Conservation (phyloP, 2,113 vertebrate genomes). For the Dicaeum eximium region DNA sequence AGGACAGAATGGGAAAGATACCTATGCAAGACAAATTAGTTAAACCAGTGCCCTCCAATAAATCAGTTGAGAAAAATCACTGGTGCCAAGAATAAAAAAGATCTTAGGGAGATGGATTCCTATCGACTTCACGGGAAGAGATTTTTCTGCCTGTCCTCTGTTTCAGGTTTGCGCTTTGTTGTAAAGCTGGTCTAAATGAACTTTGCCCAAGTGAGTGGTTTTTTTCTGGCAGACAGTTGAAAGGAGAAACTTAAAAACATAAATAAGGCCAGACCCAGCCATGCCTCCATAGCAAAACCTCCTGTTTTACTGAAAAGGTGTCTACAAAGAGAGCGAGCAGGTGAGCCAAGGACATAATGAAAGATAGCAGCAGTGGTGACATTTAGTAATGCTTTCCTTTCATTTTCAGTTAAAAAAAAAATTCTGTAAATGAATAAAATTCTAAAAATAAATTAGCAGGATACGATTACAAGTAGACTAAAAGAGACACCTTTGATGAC, state of each 20-base stretch:
- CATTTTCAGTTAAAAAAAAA: neutral
- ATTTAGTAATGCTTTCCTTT: constrained; percentile 43
- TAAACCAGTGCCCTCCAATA: constrained; percentile 51
- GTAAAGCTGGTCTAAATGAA: constrained; percentile 71
- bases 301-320: neutral
- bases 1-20: constrained; percentile 53
- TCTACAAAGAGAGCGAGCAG: neutral
- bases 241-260: constrained; percentile 36
- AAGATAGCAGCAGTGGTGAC: constrained; percentile 17
- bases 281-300: neutral
- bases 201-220: constrained; percentile 53
- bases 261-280: neutral
- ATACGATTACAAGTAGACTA: neutral
- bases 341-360: neutral
- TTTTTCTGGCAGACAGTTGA: constrained; percentile 48
- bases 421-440: constrained; percentile 25
- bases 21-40: constrained; percentile 64
- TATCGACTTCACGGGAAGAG: constrained; percentile 65
- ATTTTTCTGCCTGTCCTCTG: constrained; percentile 43
- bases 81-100: constrained; percentile 44
- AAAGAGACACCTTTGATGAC: neutral
- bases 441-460: neutral
- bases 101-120: constrained; percentile 71
- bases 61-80: constrained; percentile 70
- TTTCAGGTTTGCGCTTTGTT: constrained; percentile 58